Conservation (phyloP, 1,140 invertebrate species). For the Mactra quadrangularis region DNA sequence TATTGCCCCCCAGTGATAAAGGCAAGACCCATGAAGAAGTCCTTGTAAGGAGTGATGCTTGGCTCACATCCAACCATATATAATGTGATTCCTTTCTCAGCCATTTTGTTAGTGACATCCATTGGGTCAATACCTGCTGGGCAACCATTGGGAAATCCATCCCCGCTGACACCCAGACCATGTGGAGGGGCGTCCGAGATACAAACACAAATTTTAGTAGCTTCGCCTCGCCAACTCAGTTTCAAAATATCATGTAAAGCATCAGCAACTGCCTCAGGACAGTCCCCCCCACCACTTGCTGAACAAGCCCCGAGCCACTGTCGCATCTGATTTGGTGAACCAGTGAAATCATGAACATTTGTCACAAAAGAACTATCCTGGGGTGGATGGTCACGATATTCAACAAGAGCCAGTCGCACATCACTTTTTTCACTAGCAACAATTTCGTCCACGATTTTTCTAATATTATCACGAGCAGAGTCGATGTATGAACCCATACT, state of each 20-base stretch:
- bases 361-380: slow-evolving; percentile 76
- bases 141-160: slow-evolving; percentile 70
- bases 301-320: slow-evolving; percentile 70
- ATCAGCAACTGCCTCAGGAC: slow-evolving; percentile 78
- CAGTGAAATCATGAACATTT: slow-evolving; percentile 77
- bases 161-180: slow-evolving; percentile 67
- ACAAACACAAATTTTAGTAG: slow-evolving; percentile 78
- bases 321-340: slow-evolving; percentile 73
- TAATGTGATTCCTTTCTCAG: slow-evolving; percentile 76
- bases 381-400: slow-evolving; percentile 80
- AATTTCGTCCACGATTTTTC: slow-evolving; percentile 77
- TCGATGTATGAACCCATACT: slow-evolving; percentile 79
- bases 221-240: slow-evolving; percentile 73
- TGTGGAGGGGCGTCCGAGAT: slow-evolving; percentile 80
- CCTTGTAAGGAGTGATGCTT: slow-evolving; percentile 74
- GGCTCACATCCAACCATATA: slow-evolving; percentile 79
- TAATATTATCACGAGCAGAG: slow-evolving; percentile 74
- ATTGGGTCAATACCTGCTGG: slow-evolving; percentile 76
- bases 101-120: slow-evolving; percentile 68
- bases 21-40: slow-evolving; percentile 79
- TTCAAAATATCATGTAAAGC: slow-evolving; percentile 76
- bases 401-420: slow-evolving; percentile 75
- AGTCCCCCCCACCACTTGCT: slow-evolving; percentile 77
- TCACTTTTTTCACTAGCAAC: slow-evolving; percentile 75
- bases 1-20: slow-evolving; percentile 80